phyloP scores from a whole-genome alignment of 2,113 vertebrate genomes.

The Rattus rattus region DNA sequence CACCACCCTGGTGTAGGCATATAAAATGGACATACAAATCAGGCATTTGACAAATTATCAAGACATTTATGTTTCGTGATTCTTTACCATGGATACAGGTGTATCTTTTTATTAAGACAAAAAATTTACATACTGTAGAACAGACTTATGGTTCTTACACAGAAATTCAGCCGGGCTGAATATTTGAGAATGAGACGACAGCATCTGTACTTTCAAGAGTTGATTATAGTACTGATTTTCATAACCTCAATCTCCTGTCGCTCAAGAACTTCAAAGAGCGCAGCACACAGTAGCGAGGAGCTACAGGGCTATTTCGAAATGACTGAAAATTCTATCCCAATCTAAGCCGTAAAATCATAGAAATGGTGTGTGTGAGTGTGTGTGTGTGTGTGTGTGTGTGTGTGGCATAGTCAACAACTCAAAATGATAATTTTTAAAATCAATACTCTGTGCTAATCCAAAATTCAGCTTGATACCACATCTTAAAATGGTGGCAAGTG shows the following conservation, averaged over 20 bases:
- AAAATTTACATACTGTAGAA: not conserved
- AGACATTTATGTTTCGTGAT: not conserved
- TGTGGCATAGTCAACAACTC: not conserved
- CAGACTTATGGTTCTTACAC: not conserved
- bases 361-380: not conserved
- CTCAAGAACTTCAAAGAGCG: not conserved
- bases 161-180: not conserved
- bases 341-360: not conserved
- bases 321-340: not conserved
- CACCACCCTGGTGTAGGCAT: not conserved
- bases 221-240: constrained; percentile 19
- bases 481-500: not conserved
- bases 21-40: not conserved
- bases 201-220: not conserved
- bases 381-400: not conserved
- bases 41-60: not conserved
- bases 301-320: not conserved
- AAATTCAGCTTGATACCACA: not conserved
- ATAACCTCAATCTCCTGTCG: not conserved
- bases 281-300: not conserved
- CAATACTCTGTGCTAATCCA: not conserved
- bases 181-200: not conserved
- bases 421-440: not conserved
- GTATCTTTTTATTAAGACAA: constrained; percentile 17
- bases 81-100: not conserved